Evolutionary conservation across 2,797 vertebrate genomes (phyloP).

Genomic region (Catostomus latipinnis): DNA sequence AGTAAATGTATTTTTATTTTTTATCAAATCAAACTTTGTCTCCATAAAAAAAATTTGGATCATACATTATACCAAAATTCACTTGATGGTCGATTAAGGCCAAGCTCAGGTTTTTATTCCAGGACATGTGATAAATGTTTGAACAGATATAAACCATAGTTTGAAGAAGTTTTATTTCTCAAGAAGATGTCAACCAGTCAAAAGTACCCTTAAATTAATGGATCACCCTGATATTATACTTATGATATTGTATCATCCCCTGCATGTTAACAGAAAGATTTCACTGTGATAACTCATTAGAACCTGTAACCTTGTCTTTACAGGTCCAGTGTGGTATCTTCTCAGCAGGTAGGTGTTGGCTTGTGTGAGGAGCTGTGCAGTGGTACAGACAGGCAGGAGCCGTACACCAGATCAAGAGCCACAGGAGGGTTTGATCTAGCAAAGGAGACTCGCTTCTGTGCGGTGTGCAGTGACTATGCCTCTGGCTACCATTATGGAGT

Average conservation of each 20-base stretch:
- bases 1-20: conserved; percentile 23
- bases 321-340: conserved; percentile 81
- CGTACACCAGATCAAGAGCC: conserved; percentile 58
- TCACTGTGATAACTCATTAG: conserved; percentile 24
- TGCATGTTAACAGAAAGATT: neutral
- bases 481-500: conserved; percentile 99
- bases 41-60: neutral
- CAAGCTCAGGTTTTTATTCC: too few species aligned
- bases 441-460: conserved; percentile 94
- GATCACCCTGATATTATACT: neutral
- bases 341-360: conserved; percentile 73
- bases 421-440: conserved; percentile 79
- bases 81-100: too few species aligned
- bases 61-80: too few species aligned
- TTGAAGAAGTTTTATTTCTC: too few species aligned
- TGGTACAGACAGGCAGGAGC: conserved; percentile 62
- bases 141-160: neutral
- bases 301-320: neutral
- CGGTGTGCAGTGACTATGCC: conserved; percentile 96
- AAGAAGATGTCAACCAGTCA: too few species aligned
- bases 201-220: too few species aligned
- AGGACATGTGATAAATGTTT: neutral
- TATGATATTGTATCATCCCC: neutral
- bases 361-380: conserved; percentile 83
- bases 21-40: neutral